Evolutionary conservation across 2,797 vertebrate genomes (phyloP).

Genomic region (Threskiornis aethiopicus): DNA sequence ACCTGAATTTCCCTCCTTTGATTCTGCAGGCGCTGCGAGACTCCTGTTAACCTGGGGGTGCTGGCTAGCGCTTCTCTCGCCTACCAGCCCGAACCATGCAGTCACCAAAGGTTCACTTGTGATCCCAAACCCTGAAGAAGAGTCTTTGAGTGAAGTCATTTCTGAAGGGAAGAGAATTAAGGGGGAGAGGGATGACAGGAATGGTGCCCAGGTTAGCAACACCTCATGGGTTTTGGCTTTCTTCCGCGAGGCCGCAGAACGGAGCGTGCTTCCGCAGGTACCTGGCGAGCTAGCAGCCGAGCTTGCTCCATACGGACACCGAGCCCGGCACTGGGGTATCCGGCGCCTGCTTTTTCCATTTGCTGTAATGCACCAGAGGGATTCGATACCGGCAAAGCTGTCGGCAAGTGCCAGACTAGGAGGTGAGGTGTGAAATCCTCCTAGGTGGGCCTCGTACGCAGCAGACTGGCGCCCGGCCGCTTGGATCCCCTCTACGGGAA

Average conservation of each 20-base stretch:
- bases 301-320: background rate
- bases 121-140: too few species aligned
- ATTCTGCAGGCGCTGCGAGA: background rate
- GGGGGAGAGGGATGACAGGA: background rate
- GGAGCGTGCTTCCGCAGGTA: background rate
- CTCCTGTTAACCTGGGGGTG: background rate
- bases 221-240: background rate
- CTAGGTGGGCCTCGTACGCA: background rate
- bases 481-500: background rate
- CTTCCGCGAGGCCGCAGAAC: background rate
- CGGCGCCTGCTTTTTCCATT: background rate
- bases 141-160: background rate
- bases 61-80: rapidly evolving
- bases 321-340: background rate
- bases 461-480: background rate
- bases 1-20: background rate
- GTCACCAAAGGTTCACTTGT: background rate
- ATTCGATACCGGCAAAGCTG: background rate
- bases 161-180: background rate
- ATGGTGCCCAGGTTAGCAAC: background rate
- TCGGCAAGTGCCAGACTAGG: background rate
- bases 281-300: background rate
- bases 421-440: background rate
- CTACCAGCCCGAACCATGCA: background rate
- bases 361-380: background rate